These are phyloP conservation scores for Dendrolimus kikuchii DNA, from an alignment of 1,140 invertebrate species.

Conservation along the genomic window DNA sequence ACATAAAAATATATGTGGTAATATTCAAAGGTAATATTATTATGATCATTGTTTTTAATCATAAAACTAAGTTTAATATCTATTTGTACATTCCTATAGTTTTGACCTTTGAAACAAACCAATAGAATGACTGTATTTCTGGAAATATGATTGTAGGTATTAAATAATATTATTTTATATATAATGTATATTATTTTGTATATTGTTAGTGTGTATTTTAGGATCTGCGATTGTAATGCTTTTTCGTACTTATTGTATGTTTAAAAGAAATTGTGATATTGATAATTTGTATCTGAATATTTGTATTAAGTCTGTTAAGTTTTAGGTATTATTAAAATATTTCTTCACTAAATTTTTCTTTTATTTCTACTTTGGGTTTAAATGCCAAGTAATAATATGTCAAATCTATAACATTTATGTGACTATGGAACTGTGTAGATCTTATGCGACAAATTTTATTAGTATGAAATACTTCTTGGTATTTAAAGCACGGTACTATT, in stretches of 20 bases:
- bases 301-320: constrained; percentile 20
- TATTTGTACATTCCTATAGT: constrained; percentile 12
- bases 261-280: constrained; percentile 28
- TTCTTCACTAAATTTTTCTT: constrained; percentile 3
- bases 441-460: no score
- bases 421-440: no score
- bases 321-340: constrained; percentile 29
- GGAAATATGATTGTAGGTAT: no score
- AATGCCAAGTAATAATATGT: background rate
- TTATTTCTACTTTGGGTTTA: background rate
- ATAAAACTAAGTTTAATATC: constrained; percentile 1
- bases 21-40: no score
- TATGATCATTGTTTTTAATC: background rate
- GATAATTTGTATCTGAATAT: constrained; percentile 18
- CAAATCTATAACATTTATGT: no score
- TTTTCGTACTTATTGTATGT: constrained; percentile 14
- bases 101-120: no score
- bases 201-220: constrained; percentile 7
- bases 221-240: constrained; percentile 10
- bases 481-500: no score
- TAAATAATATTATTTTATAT: no score
- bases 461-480: no score
- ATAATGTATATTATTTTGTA: background rate
- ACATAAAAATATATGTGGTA: no score
- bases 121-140: no score